A percentile compares a stretch with the other conserved stretches of the same genome.
phyloP scores from a whole-genome alignment of 2,113 vertebrate genomes.

The Asarcornis scutulata region DNA sequence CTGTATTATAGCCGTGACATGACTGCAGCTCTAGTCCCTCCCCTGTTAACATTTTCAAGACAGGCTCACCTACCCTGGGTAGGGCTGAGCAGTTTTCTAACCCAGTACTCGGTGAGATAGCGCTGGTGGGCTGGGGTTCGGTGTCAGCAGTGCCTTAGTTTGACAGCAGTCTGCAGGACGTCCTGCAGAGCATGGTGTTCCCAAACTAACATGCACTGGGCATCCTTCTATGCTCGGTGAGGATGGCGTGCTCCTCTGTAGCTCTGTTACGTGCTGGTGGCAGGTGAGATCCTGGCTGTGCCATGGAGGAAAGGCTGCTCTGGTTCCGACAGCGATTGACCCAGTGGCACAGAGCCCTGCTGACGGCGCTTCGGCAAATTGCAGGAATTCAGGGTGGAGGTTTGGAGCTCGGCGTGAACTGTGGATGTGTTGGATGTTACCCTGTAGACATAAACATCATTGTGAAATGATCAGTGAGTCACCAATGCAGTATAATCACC shows the following conservation, averaged over 20 bases:
- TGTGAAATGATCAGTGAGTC: conserved; percentile 17
- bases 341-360: neutral
- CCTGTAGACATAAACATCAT: neutral
- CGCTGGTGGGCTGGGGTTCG: neutral
- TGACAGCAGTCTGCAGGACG: neutral
- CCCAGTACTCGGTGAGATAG: neutral
- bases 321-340: neutral
- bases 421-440: neutral
- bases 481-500: neutral
- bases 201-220: neutral
- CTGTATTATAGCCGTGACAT: neutral
- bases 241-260: neutral
- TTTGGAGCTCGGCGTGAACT: neutral
- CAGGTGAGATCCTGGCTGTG: neutral
- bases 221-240: neutral
- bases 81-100: neutral
- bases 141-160: neutral
- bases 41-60: neutral
- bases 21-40: neutral
- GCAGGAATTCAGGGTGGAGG: neutral
- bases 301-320: neutral
- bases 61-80: neutral
- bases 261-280: neutral
- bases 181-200: neutral
- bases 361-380: neutral